Conservation (phyloP, 2,888 invertebrate species). For the Agrotis clavis region DNA sequence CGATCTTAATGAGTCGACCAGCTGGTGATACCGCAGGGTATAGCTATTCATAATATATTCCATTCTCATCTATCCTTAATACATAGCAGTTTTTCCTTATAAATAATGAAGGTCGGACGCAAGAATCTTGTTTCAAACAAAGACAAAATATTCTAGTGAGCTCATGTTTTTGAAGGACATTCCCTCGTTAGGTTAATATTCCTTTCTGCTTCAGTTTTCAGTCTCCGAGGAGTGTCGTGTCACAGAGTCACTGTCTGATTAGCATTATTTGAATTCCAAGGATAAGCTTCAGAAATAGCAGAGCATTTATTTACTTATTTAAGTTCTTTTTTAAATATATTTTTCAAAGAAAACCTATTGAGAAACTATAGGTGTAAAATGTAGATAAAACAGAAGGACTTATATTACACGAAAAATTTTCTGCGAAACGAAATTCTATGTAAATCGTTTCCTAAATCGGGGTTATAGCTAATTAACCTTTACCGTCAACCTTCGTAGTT, state of each 20-base stretch:
- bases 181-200: slow-evolving; percentile 59
- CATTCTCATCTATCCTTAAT: slow-evolving; percentile 21
- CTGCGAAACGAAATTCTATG: too few species aligned
- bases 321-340: too few species aligned
- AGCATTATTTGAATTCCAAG: slow-evolving; percentile 35
- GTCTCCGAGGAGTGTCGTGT: slow-evolving; percentile 33
- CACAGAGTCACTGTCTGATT: slow-evolving; percentile 50
- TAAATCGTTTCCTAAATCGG: not conserved
- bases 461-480: not conserved
- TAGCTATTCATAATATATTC: not conserved
- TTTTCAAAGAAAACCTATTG: not conserved
- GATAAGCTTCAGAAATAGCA: not conserved
- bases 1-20: too few species aligned
- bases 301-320: not conserved
- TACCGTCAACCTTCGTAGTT: not conserved
- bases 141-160: slow-evolving; percentile 55
- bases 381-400: too few species aligned
- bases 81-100: slow-evolving; percentile 5
- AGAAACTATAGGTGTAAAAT: too few species aligned
- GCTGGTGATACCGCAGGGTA: too few species aligned
- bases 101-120: slow-evolving; percentile 7
- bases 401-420: too few species aligned
- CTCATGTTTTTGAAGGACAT: slow-evolving; percentile 51
- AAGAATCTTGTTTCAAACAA: slow-evolving; percentile 51
- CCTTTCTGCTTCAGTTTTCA: slow-evolving; percentile 24